Evolutionary conservation across 1,140 invertebrate genomes (phyloP).

Genomic region (Pachypsylla venusta): DNA sequence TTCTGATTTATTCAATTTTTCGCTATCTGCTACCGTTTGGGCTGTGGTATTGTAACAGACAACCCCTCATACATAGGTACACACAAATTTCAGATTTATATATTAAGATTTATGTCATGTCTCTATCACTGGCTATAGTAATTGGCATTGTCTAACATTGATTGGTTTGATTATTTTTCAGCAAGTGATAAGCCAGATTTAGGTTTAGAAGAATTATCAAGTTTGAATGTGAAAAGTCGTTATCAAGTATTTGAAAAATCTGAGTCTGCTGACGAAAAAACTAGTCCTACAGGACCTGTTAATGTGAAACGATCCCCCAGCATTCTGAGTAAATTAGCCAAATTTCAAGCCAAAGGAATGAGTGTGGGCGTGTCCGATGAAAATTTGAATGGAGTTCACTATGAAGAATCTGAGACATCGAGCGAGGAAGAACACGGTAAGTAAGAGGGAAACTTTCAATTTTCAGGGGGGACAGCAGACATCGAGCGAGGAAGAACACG

Average conservation of each 20-base stretch:
- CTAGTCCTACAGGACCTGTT: slow-evolving; percentile 41
- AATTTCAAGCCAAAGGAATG: slow-evolving; percentile 70
- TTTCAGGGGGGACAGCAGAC: slow-evolving; percentile 16
- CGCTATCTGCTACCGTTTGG: too few species aligned
- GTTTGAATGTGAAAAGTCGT: slow-evolving; percentile 66
- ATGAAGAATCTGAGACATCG: slow-evolving; percentile 31
- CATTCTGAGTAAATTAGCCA: slow-evolving; percentile 62
- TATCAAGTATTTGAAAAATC: slow-evolving; percentile 70
- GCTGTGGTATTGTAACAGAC: neutral
- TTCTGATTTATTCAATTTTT: too few species aligned
- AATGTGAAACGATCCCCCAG: slow-evolving; percentile 56
- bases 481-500: slow-evolving; percentile 42
- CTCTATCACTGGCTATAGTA: neutral
- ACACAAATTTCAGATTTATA: too few species aligned
- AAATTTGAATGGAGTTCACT: slow-evolving; percentile 50
- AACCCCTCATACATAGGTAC: too few species aligned
- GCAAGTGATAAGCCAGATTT: slow-evolving; percentile 79
- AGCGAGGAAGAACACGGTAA: slow-evolving; percentile 40
- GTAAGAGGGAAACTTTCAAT: slow-evolving; percentile 18
- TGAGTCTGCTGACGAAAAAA: slow-evolving; percentile 31
- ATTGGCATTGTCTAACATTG: neutral
- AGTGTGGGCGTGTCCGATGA: slow-evolving; percentile 59
- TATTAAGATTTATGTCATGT: too few species aligned
- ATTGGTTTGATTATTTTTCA: slow-evolving; percentile 30
- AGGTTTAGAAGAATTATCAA: slow-evolving; percentile 64